Evolutionary conservation across 1,140 invertebrate species (phyloP).

Genomic region (Anagrus nilaparvatae): DNA sequence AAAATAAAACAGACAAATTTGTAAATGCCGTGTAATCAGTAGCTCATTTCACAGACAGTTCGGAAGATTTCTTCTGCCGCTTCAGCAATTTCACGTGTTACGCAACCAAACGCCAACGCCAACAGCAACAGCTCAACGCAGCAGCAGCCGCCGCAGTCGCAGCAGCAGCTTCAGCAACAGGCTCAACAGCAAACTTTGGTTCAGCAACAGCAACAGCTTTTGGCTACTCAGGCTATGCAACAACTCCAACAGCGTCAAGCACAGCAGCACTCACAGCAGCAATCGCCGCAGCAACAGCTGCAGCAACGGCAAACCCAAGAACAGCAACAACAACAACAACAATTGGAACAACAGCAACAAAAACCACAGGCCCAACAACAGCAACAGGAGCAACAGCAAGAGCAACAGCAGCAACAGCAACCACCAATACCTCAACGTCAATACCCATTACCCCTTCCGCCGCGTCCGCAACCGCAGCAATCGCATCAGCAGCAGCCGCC

Average conservation of each 20-base stretch:
- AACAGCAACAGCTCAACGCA: conserved; percentile 28
- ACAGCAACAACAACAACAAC: conserved; percentile 13
- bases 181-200: no score
- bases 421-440: conserved; percentile 17
- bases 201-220: conserved; percentile 14
- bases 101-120: conserved; percentile 34
- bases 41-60: conserved; percentile 44
- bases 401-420: conserved; percentile 19
- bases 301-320: conserved; percentile 17
- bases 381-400: conserved; percentile 11
- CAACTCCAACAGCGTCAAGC: conserved; percentile 15
- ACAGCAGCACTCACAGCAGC: conserved; percentile 11
- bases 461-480: conserved; percentile 28
- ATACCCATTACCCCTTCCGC: no score
- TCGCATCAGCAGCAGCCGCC: conserved; percentile 25
- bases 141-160: conserved; percentile 22
- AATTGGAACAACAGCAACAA: conserved; percentile 36
- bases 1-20: conserved; percentile 7
- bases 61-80: conserved; percentile 45
- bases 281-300: conserved; percentile 6
- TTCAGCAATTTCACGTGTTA: conserved; percentile 44
- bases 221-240: conserved; percentile 7
- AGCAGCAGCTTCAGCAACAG: conserved; percentile 25
- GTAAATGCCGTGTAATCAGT: conserved; percentile 38
- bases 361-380: conserved; percentile 13